These are phyloP conservation scores for Callocephalon fimbriatum DNA, from an alignment of 2,113 vertebrate species.

Conservation along the genomic window DNA sequence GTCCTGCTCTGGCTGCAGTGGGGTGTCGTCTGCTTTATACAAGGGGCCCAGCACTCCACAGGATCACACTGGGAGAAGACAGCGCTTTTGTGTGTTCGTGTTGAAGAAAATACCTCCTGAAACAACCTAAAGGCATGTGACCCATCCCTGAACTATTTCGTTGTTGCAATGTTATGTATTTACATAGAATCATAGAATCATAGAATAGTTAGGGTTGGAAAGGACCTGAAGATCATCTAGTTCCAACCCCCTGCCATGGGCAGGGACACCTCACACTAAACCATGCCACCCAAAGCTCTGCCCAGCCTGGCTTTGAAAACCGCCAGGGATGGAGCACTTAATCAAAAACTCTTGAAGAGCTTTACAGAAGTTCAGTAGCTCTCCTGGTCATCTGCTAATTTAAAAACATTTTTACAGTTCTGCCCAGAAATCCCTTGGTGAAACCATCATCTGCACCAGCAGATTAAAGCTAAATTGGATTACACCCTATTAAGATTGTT, in stretches of 20 bases:
- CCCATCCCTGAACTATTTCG: not conserved
- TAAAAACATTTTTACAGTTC: not conserved
- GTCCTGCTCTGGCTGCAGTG: not conserved
- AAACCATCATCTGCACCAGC: not conserved
- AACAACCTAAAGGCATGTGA: not conserved
- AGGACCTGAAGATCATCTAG: too few relatives aligned
- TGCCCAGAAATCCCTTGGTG: not conserved
- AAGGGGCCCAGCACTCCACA: too few relatives aligned
- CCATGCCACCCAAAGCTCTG: too few relatives aligned
- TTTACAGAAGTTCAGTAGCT: not conserved
- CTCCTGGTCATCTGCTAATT: not conserved
- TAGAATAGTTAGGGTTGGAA: too few relatives aligned
- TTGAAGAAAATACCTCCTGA: not conserved
- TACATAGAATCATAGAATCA: too few relatives aligned
- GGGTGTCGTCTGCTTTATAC: not conserved
- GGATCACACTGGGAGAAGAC: rapidly evolving
- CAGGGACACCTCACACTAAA: too few relatives aligned
- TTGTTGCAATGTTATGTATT: not conserved
- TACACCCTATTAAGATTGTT: not conserved
- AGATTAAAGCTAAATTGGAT: not conserved
- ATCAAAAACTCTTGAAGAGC: not conserved
- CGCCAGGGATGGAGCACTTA: too few relatives aligned
- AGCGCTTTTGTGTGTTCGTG: not conserved
- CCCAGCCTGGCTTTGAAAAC: too few relatives aligned
- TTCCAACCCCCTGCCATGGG: too few relatives aligned